Conservation (phyloP, 2,888 invertebrate genomes). For the Philereme transversata region DNA sequence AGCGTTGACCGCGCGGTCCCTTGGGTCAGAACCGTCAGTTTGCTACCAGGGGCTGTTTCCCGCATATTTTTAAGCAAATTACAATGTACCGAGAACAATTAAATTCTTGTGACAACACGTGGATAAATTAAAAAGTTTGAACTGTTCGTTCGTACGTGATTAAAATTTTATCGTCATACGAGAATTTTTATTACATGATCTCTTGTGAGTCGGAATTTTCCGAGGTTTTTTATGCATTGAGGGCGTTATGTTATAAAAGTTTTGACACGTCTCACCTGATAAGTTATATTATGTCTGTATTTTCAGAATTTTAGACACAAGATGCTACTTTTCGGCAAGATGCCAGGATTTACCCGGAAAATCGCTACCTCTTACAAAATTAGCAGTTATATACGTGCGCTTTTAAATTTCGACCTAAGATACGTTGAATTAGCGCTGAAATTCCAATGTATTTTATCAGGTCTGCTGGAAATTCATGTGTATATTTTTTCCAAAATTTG, state of each 20-base stretch:
- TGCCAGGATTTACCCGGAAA: neutral
- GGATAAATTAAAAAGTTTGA: conserved; percentile 36
- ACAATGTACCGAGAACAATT: conserved; percentile 32
- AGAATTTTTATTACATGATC: conserved; percentile 23
- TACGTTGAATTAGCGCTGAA: no score
- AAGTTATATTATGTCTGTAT: no score
- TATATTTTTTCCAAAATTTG: no score
- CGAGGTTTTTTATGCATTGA: neutral
- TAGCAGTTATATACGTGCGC: no score
- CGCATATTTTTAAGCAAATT: conserved; percentile 30
- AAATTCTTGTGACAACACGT: conserved; percentile 32
- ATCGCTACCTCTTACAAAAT: no score
- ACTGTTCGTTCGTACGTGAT: conserved; percentile 27
- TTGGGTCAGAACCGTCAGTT: neutral
- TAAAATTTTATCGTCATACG: conserved; percentile 24
- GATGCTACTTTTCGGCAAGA: neutral
- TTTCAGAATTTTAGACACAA: no score
- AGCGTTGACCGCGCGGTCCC: conserved; percentile 11
- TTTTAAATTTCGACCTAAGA: no score
- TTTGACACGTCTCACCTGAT: no score
- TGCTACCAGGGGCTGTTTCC: neutral
- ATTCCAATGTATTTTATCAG: no score
- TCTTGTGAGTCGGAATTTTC: conserved; percentile 7
- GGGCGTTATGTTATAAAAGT: no score
- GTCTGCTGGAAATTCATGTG: no score